Base-by-base conservation (phyloP, 2,113 vertebrate species). In the Scalopus aquaticus region DNA sequence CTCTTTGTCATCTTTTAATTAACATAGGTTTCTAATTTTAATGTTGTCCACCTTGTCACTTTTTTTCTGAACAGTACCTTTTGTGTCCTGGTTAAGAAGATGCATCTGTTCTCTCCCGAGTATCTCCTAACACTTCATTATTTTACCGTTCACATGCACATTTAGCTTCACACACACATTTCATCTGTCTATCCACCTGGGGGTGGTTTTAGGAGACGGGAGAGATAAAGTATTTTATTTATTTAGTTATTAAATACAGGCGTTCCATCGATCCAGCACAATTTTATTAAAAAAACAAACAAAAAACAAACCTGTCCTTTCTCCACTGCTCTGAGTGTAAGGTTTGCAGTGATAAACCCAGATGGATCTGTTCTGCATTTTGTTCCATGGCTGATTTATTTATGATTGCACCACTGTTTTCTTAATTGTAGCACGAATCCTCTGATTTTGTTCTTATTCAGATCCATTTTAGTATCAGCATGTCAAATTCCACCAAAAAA, bases 21-120 rank as follows among this genome's bases (percentile, higher is more conserved):
- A 62, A 82, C 24, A 77, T 46, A 91, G 42, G 32, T 89, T 94
- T 94, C 44, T n/a, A 12, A 72, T 79, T 56, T 84, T 85, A 73
- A 76, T 35, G 44, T 24, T 82, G 20, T 74, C 35, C 28, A 26
- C 56, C n/a, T 65, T 69, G 35, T 77, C 42, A 35, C 35, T 46
- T 79, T 82, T 82, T 86, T 32, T 22, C 26, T 64, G 35, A 5
- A 5, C 60, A n/a, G 7, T 67, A 30, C 4, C 78, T 78, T 62
- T 37, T n/a, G 20, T 26, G 32, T 77, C 32, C 30, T 42, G 2
- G 58, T 83, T 72, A 88, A 84, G 72, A 79, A 74, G 95, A 88
- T n/a, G 15, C 42, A 54, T 58, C 64, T 79, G 8, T 70, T 42
- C 22, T 62, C 42, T 74, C 11, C 32, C 32, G 9, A 46, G 30